Conservation (phyloP, 1,140 invertebrate species). For the Harlomillsia oculata region DNA sequence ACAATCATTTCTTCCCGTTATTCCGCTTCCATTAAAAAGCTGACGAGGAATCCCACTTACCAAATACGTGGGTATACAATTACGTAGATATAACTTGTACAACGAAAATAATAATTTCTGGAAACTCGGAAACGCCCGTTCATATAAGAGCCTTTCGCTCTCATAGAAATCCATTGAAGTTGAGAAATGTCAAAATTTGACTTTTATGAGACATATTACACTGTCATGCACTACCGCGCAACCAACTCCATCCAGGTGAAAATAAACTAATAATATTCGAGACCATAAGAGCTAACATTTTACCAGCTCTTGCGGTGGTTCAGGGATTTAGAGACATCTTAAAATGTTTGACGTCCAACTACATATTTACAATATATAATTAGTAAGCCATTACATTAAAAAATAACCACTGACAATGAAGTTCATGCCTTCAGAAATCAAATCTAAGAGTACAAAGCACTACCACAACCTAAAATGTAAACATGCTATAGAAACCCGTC, state of each 20-base stretch:
- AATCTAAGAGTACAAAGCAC: too few species aligned
- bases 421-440: too few species aligned
- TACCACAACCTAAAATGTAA: too few species aligned
- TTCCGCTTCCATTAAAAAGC: not conserved
- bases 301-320: not conserved
- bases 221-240: slow-evolving; percentile 27
- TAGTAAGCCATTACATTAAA: too few species aligned
- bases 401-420: too few species aligned
- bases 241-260: not conserved
- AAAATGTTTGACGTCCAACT: not conserved
- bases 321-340: not conserved
- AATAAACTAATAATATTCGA: not conserved
- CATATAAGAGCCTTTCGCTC: not conserved
- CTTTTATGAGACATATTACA: slow-evolving; percentile 34
- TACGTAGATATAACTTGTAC: not conserved
- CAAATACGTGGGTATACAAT: too few species aligned
- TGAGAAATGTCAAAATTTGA: slow-evolving; percentile 36
- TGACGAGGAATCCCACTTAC: not conserved
- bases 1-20: not conserved
- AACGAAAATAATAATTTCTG: not conserved
- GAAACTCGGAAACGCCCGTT: not conserved
- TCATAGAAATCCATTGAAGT: slow-evolving; percentile 9
- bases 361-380: not conserved
- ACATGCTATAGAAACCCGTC: too few species aligned
- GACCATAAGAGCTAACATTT: not conserved